Percentiles rank a stretch among this genome's conserved stretches.
Evolutionary conservation across 2,113 vertebrate species (phyloP).

Genomic region (Siniperca chuatsi): DNA sequence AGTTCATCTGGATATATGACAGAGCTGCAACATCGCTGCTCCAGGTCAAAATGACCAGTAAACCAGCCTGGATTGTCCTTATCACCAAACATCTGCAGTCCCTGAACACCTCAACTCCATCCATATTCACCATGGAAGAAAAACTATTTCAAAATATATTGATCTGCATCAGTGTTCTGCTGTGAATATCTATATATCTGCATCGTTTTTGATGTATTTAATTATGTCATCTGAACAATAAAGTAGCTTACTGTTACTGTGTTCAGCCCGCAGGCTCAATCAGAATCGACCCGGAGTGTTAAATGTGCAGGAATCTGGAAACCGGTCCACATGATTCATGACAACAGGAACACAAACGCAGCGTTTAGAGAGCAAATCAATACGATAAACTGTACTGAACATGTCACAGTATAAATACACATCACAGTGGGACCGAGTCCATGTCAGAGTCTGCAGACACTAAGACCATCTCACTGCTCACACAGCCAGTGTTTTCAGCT

Average conservation of each 20-base stretch:
- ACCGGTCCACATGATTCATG: not conserved
- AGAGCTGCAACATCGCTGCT: not conserved
- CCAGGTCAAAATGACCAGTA: not conserved
- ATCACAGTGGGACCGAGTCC: not conserved
- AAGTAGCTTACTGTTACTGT: not conserved
- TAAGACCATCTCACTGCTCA: not conserved
- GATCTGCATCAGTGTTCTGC: not conserved
- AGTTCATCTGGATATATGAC: not conserved
- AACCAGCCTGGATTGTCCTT: not conserved
- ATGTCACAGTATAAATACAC: not conserved
- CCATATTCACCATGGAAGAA: not conserved
- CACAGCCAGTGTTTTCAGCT: not conserved
- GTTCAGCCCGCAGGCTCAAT: not conserved
- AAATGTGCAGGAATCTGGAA: not conserved
- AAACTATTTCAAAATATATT: not conserved
- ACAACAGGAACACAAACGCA: conserved; percentile 3
- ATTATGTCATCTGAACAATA: not conserved
- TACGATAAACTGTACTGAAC: not conserved
- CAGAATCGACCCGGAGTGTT: not conserved
- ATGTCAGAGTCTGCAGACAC: not conserved
- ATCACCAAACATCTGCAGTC: not conserved
- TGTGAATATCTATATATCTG: not conserved
- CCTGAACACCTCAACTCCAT: conserved; percentile 2
- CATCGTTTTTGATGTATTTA: not conserved
- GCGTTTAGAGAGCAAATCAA: not conserved